Percentiles rank a stretch among this genome's conserved stretches.
Conservation (phyloP, 1,140 invertebrate species). For the Scaptomyza graminum region DNA sequence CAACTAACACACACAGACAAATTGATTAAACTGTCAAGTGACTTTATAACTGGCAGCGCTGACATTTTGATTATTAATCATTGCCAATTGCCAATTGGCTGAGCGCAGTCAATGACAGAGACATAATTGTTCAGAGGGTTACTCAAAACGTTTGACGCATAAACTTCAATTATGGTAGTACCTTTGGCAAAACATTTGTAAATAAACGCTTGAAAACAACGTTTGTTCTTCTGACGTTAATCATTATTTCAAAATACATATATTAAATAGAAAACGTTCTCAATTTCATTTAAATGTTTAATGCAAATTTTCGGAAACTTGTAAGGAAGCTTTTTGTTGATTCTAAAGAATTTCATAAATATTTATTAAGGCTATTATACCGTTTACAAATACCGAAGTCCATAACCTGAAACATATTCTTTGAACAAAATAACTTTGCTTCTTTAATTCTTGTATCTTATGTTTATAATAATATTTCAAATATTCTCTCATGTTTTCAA, state of each 20-base stretch:
- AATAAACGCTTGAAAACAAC: too few relatives aligned
- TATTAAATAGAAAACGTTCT: too few relatives aligned
- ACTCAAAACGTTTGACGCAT: not conserved
- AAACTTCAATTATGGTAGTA: not conserved
- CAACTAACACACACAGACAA: slow-evolving; percentile 44
- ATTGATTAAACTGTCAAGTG: slow-evolving; percentile 81
- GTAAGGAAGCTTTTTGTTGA: too few relatives aligned
- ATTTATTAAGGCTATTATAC: too few relatives aligned
- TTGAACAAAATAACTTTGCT: not conserved
- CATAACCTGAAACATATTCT: too few relatives aligned
- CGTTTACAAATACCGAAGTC: too few relatives aligned
- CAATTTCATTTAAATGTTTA: too few relatives aligned
- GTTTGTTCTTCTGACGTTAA: too few relatives aligned
- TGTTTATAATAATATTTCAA: not conserved
- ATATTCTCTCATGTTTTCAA: not conserved
- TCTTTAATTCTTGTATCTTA: not conserved
- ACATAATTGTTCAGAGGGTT: slow-evolving; percentile 25
- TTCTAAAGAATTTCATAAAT: too few relatives aligned
- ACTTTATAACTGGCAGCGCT: slow-evolving; percentile 75
- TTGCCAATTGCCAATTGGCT: slow-evolving; percentile 58
- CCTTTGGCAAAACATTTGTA: not conserved
- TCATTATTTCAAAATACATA: too few relatives aligned
- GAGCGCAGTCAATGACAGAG: slow-evolving; percentile 37
- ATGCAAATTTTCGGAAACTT: too few relatives aligned
- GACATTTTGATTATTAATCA: slow-evolving; percentile 82